Evolutionary conservation across 1,140 invertebrate genomes (phyloP), one percentile per base, ranked within the genome.

Genomic region (Coboldia fuscipes): DNA sequence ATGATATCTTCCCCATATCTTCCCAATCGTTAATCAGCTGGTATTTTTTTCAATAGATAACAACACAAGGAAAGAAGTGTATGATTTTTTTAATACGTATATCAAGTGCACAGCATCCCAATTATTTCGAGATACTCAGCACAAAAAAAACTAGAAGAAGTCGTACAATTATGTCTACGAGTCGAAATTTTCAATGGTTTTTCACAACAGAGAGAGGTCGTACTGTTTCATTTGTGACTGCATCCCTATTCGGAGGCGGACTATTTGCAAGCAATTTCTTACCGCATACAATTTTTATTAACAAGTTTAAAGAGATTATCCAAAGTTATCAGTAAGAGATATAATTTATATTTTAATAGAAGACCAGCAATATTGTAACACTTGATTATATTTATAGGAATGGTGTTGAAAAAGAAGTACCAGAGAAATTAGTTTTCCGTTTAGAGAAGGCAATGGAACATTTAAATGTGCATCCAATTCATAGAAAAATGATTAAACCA

Each of bases 381-480:
- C 37, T 16, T 24, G 6, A 21, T 35, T 36, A 35, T 41, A 30
- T 26, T 47, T 50, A 19, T 41, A 66, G 63, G 33, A 43, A 62
- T 43, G 59, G 60, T 6, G 42, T 61, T 8, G 45, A 50, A 30
- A 43, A 60, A 0, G 49, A 55, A 1, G 34, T 71, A 0, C 34
- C 54, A 1, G 35, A 48, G 9, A 37, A 55, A 26, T 30, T 68
- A 2, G 22, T 50, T 27, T 32, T 50, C 26, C 44, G 51, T 23
- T 56, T 63, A 34, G 28, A 63, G 13, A 51, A 60, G 43, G 62
- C 67, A 4, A 4, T 70, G 13, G 43, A 65, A 12, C 59, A 68
- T 39, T 41, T 72, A 14, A 39, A 64, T 21, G 32, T 73, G 9
- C 17, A 43, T 3, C 40, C 49, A 2, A 37, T 49, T 6, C 33